Evolutionary conservation across 2,113 vertebrate genomes (phyloP), one percentile per base, ranked within the genome.

Genomic region (Podarcis cretensis): DNA sequence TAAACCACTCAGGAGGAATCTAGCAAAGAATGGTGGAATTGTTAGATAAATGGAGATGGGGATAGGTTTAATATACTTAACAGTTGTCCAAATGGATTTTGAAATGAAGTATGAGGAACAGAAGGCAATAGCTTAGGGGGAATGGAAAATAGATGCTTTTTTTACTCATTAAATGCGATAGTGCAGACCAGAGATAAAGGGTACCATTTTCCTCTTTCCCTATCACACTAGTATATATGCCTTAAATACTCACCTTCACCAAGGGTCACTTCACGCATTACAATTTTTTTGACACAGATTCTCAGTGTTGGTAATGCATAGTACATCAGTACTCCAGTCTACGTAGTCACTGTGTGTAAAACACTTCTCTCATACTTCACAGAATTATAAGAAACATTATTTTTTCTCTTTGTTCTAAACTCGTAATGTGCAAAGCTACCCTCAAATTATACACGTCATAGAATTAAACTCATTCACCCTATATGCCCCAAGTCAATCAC

Each of bases 1-100:
- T 16, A 32, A 23, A 83, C 59, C 83, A 57, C 10, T 40, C 85
- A 91, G 88, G 90, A 76, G 3, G 66, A 92, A 86, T 71, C 27
- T 71, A 10, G 3, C 65, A 94, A 16, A 89, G 16, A 30, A 78
- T 87, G 18, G 75, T 3, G 35, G 9, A 82, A 54, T 27, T 6
- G 66, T 75, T 74, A 79, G 18, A 37, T 90, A 89, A 87, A 86
- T 5, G 9, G 79, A 82, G 74, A 84, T 0, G 5, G 6, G 9
- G 23, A 83, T 5, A 84, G 65, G 80, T 84, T 37, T 84, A 79
- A 76, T 82, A 14, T 66, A 71, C 84, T 86, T 87, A 89, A 85
- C 5, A 89, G 13, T 71, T 90, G 78, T 59, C 77, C 78, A 84
- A 90, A 81, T 6, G 68, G 27, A 5, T 48, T 85, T 86, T 87